Evolutionary conservation across 1,140 invertebrate genomes (phyloP).

Genomic region (Oreohelix idahoensis): DNA sequence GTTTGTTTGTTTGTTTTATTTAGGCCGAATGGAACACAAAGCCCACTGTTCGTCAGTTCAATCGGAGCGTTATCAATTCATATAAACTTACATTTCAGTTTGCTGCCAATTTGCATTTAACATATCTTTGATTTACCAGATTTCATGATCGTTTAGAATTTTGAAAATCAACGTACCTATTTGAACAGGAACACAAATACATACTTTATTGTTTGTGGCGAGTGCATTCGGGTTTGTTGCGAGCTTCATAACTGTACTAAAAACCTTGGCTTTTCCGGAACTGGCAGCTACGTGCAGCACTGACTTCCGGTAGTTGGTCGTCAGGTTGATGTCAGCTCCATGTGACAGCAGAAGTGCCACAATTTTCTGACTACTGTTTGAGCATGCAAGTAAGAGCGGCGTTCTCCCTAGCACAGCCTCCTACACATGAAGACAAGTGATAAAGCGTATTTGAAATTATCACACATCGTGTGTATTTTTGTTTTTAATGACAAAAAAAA

Average conservation of each 20-base stretch:
- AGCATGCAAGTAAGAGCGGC: constrained; percentile 23
- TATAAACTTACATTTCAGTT: no score
- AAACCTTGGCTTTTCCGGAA: constrained; percentile 80
- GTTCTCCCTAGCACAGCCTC: constrained; percentile 10
- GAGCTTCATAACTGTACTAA: constrained; percentile 84
- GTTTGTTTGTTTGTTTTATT: no score
- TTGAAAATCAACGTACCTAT: no score
- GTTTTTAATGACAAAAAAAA: no score
- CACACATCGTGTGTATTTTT: no score
- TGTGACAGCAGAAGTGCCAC: constrained; percentile 83
- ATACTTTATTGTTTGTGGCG: constrained; percentile 51
- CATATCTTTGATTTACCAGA: no score
- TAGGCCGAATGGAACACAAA: no score
- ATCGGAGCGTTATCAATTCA: no score
- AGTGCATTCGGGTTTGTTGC: constrained; percentile 80
- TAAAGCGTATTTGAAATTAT: not conserved
- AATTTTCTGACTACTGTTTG: constrained; percentile 35
- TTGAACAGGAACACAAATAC: not conserved
- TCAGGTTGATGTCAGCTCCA: constrained; percentile 89
- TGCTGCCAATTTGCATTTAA: no score
- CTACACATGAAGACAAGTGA: constrained; percentile 3
- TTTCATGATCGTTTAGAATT: no score
- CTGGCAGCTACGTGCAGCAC: constrained; percentile 74
- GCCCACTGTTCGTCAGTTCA: no score
- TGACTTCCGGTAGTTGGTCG: constrained; percentile 81